These are phyloP conservation scores for Napeogenes inachia DNA, from an alignment of 2,888 invertebrate genomes.

Conservation along the genomic window DNA sequence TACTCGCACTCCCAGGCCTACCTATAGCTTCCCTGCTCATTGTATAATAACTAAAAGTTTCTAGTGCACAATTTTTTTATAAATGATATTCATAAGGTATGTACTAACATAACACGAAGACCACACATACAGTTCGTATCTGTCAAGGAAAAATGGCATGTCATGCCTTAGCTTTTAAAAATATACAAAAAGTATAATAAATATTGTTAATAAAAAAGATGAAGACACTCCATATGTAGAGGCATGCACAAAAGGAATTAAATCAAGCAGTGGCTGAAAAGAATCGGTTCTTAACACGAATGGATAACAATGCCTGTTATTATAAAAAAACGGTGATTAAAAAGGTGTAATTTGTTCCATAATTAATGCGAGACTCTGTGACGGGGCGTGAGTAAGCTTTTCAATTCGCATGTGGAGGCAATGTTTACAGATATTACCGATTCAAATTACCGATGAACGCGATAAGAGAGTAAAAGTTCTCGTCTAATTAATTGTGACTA, in stretches of 20 bases:
- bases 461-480: slow-evolving; percentile 53
- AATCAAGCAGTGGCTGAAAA: slow-evolving; percentile 70
- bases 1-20: too few species aligned
- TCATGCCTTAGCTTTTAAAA: neutral
- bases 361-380: slow-evolving; percentile 68
- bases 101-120: too few species aligned
- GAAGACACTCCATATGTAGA: slow-evolving; percentile 53
- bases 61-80: neutral
- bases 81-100: too few species aligned
- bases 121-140: too few species aligned
- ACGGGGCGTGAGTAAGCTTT: slow-evolving; percentile 69
- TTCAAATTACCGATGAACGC: slow-evolving; percentile 53
- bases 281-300: slow-evolving; percentile 73
- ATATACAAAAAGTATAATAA: slow-evolving; percentile 6
- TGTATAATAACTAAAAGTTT: neutral
- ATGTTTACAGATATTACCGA: slow-evolving; percentile 55
- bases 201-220: slow-evolving; percentile 44
- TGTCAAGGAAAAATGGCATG: neutral
- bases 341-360: slow-evolving; percentile 69
- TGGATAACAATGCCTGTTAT: slow-evolving; percentile 72
- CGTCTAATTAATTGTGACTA: slow-evolving; percentile 66
- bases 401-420: slow-evolving; percentile 63
- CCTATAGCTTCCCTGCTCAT: too few species aligned
- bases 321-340: slow-evolving; percentile 70
- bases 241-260: slow-evolving; percentile 67